These are phyloP conservation scores for Leptobrachium ailaonicum DNA, from an alignment of 2,113 vertebrate species.

Conservation along the genomic window DNA sequence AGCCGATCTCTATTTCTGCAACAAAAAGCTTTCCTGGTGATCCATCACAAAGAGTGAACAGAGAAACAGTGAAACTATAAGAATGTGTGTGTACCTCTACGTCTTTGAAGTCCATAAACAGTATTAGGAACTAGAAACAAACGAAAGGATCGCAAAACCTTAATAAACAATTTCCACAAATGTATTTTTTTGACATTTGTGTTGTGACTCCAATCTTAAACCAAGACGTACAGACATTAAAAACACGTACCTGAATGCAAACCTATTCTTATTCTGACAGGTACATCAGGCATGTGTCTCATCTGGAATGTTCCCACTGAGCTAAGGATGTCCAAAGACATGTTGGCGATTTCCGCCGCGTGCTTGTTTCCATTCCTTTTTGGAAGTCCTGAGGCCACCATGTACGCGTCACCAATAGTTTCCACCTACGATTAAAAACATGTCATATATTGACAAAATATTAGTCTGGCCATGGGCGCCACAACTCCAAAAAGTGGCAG, in stretches of 20 bases:
- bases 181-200: too few species aligned
- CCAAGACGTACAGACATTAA: background rate
- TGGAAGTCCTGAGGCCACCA: slow-evolving; percentile 88
- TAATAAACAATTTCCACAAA: too few species aligned
- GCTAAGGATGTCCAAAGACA: slow-evolving; percentile 91
- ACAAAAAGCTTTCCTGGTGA: too few species aligned
- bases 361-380: slow-evolving; percentile 89
- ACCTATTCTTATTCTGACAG: slow-evolving; percentile 84
- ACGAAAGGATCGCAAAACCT: too few species aligned
- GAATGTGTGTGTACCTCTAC: too few species aligned
- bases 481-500: too few species aligned
- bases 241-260: slow-evolving; percentile 82
- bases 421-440: slow-evolving; percentile 73
- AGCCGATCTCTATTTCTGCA: too few species aligned
- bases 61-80: too few species aligned
- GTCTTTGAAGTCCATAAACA: too few species aligned
- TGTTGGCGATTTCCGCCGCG: slow-evolving; percentile 87
- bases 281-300: slow-evolving; percentile 87
- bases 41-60: too few species aligned
- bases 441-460: background rate
- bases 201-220: too few species aligned
- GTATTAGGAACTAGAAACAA: too few species aligned
- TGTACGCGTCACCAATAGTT: slow-evolving; percentile 90
- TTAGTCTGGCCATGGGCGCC: background rate
- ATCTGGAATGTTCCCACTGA: slow-evolving; percentile 86